Evolutionary conservation across 1,140 invertebrate genomes (phyloP), one percentile per base, ranked within the genome.

Genomic region (Drosophila sp.): DNA sequence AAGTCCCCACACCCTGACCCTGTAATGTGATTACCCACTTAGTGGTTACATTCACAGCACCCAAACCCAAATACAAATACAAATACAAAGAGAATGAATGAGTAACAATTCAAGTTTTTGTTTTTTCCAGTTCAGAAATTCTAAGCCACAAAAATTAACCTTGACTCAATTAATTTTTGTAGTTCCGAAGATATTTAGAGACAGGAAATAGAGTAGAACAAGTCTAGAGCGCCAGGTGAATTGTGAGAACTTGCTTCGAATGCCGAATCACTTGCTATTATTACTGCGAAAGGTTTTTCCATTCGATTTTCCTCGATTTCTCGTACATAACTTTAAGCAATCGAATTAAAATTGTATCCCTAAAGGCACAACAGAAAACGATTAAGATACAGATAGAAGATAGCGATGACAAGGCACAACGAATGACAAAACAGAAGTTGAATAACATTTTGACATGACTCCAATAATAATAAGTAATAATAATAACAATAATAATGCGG

Each of bases 371-470:
- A 47, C 44, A 47, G 7, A 23, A 7, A 17, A 17, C 17, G 44
- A 47, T 47, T 25, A 1, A 50, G 44, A 50, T 50, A 27, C 8
- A 38, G 1, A 4, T 60, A 23, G 32, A 69, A 75, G 74, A 76
- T 75, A 60, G 72, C 67, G 72, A 75, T 76, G 64, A 61, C 72
- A 68, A 55, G 41, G 66, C 60, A 56, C 50, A 69, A 69, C 70
- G 74, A 50, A 41, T 56, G 60, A 44, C 29, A 63, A 33, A 27
- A 54, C 54, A 61, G 27, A 77, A 73, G 76, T 87, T 87, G 83
- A 86, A 87, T 82, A 79, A 86, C 82, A 81, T 75, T 81, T 86
- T 29, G 57, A 72, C 44, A 74, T 10, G 35, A 44, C 41, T 56
- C 70, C 66, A 38, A 17, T 0, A 17, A 17, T 17, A 17, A 17